Conservation (phyloP, 2,888 invertebrate species). For the Dichetophora obliterata region DNA sequence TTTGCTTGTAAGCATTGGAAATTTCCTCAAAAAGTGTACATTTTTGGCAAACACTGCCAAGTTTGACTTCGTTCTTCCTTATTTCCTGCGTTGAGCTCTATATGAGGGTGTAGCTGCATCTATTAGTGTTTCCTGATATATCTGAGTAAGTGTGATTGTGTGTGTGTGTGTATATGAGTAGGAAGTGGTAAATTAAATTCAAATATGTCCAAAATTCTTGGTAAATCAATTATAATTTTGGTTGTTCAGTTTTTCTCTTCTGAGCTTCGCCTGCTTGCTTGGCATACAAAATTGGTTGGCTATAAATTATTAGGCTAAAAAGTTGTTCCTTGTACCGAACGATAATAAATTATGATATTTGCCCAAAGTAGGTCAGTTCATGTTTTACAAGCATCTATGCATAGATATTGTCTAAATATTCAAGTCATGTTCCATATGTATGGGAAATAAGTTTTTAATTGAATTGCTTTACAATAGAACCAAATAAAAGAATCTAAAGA, state of each 20-base stretch:
- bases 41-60: too few species aligned
- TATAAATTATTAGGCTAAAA: constrained; percentile 8
- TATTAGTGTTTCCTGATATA: not conserved
- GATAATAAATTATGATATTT: not conserved
- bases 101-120: not conserved
- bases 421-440: too few species aligned
- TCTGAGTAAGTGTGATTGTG: constrained; percentile 6
- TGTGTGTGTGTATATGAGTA: not conserved
- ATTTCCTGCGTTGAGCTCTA: too few species aligned
- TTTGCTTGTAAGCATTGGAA: not conserved
- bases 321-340: not conserved
- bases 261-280: not conserved
- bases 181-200: constrained; percentile 37
- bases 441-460: too few species aligned
- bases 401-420: not conserved
- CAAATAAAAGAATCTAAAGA: too few species aligned
- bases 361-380: constrained; percentile 7
- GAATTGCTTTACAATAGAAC: too few species aligned
- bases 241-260: not conserved
- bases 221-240: constrained; percentile 7
- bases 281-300: not conserved
- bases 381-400: not conserved
- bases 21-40: not conserved
- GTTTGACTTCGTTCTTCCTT: too few species aligned
- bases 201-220: constrained; percentile 30